Conservation (phyloP, 2,797 vertebrate species). For the Podarcis siculus region DNA sequence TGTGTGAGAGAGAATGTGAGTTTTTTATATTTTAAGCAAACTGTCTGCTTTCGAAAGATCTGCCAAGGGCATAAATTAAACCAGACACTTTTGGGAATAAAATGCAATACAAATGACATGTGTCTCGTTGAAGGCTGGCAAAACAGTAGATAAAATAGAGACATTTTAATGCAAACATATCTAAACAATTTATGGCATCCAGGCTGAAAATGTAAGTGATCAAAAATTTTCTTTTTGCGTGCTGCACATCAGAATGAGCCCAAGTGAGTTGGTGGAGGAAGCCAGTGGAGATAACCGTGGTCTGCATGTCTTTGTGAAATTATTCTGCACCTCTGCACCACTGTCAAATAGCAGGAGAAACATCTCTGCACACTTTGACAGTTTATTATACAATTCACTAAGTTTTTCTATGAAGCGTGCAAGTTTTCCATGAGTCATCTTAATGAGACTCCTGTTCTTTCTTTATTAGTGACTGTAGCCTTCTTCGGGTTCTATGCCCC, state of each 20-base stretch:
- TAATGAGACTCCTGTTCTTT: neutral
- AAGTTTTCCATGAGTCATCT: neutral
- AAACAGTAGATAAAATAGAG: constrained; percentile 28
- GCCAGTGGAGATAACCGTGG: no score
- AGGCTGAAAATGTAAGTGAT: constrained; percentile 10
- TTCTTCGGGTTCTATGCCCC: constrained; percentile 1
- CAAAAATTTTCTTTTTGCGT: neutral
- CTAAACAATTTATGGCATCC: constrained; percentile 7
- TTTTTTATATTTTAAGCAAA: constrained; percentile 14
- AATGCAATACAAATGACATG: constrained; percentile 15
- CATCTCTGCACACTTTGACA: neutral
- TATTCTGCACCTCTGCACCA: neutral
- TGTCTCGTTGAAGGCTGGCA: neutral
- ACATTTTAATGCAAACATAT: constrained; percentile 9
- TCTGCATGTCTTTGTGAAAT: neutral
- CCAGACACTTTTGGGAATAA: constrained; percentile 24
- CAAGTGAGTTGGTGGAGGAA: fast-evolving
- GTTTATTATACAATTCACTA: constrained; percentile 28
- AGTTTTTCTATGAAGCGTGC: constrained; percentile 23
- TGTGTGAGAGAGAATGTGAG: neutral
- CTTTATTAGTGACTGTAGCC: neutral
- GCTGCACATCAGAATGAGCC: neutral
- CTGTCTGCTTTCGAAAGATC: constrained; percentile 30
- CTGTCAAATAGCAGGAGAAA: neutral
- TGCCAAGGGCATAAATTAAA: constrained; percentile 47